Evolutionary conservation across 2,797 vertebrate species (phyloP), one percentile per base, ranked within the genome.

Genomic region (Echiichthys vipera): DNA sequence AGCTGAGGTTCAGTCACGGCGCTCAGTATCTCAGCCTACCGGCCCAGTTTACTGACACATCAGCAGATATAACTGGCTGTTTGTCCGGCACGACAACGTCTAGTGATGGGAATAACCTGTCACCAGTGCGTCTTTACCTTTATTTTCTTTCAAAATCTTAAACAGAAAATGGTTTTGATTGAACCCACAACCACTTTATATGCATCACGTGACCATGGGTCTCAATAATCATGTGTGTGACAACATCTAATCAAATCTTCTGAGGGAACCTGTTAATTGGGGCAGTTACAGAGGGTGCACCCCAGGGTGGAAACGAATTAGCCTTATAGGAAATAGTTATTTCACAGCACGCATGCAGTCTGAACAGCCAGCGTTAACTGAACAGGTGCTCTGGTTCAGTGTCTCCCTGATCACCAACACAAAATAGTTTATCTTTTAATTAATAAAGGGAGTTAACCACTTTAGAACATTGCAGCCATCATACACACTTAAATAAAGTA

Each of bases 1-100:
- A 86, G 83, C 84, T 89, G 68, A 76, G 79, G 58, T 65, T 70
- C 76, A 80, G 71, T 81, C 84, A 83, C 49, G 82, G 43, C 32
- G 0, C 49, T 55, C 32, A 1, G 37, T 71, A 53, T 54, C 49
- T 73, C 12, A 55, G 63, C 18, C 20, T 17, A 5, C 34, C 7
- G 49, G n/a, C 43, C 54, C 29, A 71, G 63, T 32, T 34, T 11
- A 56, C 30, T 30, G 54, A 61, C 40, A 62, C 30, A 49, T 46
- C 29, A 56, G n/a, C n/a, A 49, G 37, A 32, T 2, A 20, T 39
- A 64, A 63, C 18, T 2, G 22, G 2, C n/a, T 24, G 22, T 51
- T n/a, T 24, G 14, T 40, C 17, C 17, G 6, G 17, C 1, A 42
- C 36, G 18, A 42, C 8, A 13, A 27, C 47, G 20, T 50, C 49